Base-by-base conservation (phyloP, 2,888 invertebrate species). In the Poecilus cupreus region DNA sequence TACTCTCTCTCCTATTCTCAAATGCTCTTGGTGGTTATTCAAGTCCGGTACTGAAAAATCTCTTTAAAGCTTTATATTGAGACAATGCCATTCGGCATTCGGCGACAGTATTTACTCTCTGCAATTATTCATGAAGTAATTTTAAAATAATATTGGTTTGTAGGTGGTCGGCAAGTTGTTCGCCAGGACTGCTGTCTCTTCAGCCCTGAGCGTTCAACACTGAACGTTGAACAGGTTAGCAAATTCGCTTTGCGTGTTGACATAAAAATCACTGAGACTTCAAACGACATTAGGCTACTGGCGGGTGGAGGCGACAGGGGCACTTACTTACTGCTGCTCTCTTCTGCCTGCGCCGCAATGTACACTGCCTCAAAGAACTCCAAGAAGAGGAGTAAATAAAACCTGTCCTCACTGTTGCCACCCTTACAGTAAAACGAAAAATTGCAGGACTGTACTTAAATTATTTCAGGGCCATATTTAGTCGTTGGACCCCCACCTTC, bases 211-310 rank as follows among this genome's bases (percentile, higher is more conserved):
- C 8, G 6, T 5, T 32, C 32, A 32, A 8, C 8, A 8, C 32
- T 32, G 32, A 32, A 32, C 32, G 8, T 8, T 54, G 54, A 54
- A 54, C 54, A 54, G 54, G 64, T 64, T 64, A 24, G 32, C 20
- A 64, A 64, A 64, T 64, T 64, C 64, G 32, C 26, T 64, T 64
- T 64, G 37, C 64, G 22, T 64, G 64, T 64, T 64, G 64, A 64
- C 64, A 64, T 32, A 64, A 64, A 64, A 64, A 64, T 64, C 64
- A 64, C 11, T 16, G 64, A 64, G 57, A 57, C 26, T 32, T 64
- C 64, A 64, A 64, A 64, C 37, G 64, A 37, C 37, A 64, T 64
- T 54, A 64, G 64, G 60, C 60, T 13, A n/a, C n/a, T n/a, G n/a
- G 11, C 13, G 3, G 11, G 8, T 3, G 13, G 46, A 2, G 26